A percentile compares a stretch with the other conserved stretches of the same genome.
Conservation (phyloP, 2,113 vertebrate species). For the Pollimyrus isidori region DNA sequence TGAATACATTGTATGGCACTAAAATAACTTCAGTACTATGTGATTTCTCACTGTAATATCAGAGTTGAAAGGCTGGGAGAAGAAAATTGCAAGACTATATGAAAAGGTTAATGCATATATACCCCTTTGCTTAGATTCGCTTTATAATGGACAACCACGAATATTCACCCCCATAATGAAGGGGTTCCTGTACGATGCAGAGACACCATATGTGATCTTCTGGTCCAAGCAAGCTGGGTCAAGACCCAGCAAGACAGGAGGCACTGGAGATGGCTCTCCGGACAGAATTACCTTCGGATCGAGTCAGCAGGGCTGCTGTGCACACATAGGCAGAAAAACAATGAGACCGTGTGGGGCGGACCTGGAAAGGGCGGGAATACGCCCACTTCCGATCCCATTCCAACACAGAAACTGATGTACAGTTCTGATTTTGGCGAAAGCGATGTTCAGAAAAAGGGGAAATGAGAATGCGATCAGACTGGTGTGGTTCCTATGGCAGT, state of each 20-base stretch:
- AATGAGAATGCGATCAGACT: not conserved
- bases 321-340: not conserved
- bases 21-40: slow-evolving; percentile 53
- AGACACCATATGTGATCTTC: not conserved
- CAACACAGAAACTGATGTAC: not conserved
- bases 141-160: slow-evolving; percentile 52
- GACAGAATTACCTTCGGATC: not conserved
- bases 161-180: slow-evolving; percentile 33
- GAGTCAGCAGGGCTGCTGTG: not conserved
- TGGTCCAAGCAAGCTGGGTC: not conserved
- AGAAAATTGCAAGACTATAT: slow-evolving; percentile 57
- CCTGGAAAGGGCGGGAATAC: not conserved
- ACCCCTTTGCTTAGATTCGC: slow-evolving; percentile 35
- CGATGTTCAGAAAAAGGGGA: not conserved
- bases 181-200: not conserved
- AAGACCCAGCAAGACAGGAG: not conserved
- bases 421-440: not conserved
- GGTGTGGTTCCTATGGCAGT: not conserved
- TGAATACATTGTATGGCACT: slow-evolving; percentile 58
- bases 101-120: slow-evolving; percentile 57
- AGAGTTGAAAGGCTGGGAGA: slow-evolving; percentile 58
- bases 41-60: slow-evolving; percentile 54
- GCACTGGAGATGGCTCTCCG: not conserved
- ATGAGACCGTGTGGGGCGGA: not conserved
- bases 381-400: not conserved